Base-by-base conservation (phyloP, 2,797 vertebrate genomes). In the Typhlichthys subterraneus region DNA sequence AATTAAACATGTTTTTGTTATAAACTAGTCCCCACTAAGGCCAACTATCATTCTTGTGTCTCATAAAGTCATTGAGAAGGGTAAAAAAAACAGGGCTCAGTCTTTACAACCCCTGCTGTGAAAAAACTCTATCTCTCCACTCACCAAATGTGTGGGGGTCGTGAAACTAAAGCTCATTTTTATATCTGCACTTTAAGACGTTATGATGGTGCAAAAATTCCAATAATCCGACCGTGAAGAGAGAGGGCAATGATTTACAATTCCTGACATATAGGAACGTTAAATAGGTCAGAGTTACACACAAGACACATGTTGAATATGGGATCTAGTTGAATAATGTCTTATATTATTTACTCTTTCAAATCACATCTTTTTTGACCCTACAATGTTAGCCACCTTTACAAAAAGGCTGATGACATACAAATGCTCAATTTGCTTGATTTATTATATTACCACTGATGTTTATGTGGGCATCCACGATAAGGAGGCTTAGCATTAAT, bases 121-220 rank as follows among this genome's bases (percentile, higher is more conserved):
- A 76, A 69, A 59, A 51, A 33, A 61, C 60, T 76, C 74, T 49
- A 74, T 70, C 57, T 52, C 50, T 5, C 51, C 38, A 17, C 57
- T 62, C 15, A 45, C 61, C 88, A 90, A 76, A 89, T 89, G 88
- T 87, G 70, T 12, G 9, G 61, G 55, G 60, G 54, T 69, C 4
- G 56, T 88, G 80, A 89, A 90, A 89, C 70, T 52, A 45, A 63
- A 83, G 53, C 76, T 72, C 12, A 2, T 53, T 53, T 81, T 77
- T 71, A 70, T 71, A 70, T 57, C 45, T 62, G 59, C 14, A 12
- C 19, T 57, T 67, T 23, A 65, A 52, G 52, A 48, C 61, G 63
- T 49, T 4, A 59, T 17, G 47, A 52, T 47, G 38, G 9, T 52
- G 9, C 29, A 57, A 57, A 69, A 50, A 62, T 33, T 29, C 63